Base-by-base conservation (phyloP, 2,888 invertebrate species). In the Drosophila paramelanica region DNA sequence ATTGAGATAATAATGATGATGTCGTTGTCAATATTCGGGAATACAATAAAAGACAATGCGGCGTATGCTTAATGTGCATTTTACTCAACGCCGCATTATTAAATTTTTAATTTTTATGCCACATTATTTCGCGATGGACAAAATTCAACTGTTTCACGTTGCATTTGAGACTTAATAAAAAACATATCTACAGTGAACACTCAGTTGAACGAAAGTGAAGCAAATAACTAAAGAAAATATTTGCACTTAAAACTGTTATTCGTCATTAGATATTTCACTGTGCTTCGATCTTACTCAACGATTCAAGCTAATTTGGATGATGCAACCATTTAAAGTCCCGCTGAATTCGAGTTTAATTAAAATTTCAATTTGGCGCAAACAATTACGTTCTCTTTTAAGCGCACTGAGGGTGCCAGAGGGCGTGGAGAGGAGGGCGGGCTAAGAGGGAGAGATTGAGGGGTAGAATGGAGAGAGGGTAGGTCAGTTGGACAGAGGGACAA, bases 21-120 rank as follows among this genome's bases (percentile, higher is more conserved):
- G 64, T 55, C 42, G 70, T 46, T 61, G 62, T 64, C 43, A 36
- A 53, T 62, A 42, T 67, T 55, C 60, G 38, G 49, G 60, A 31
- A 38, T 47, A 57, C 57, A 58, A 59, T 67, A 68, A 81, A 70
- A 70, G 73, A 57, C 70, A 66, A 68, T 73, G 79, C 77, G 72
- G 68, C 69, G 55, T 61, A 52, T 67, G 53, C 64, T 58, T 67
- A 67, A 75, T 74, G 58, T 50, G 13, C 64, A 38, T 53, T 72
- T 45, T 51, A 39, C 33, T 59, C 53, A n/a, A 45, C 42, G 53
- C 58, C 46, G 52, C 57, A 62, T 67, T 66, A 49, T 79, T 80
- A 53, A 83, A 86, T 80, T 69, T 80, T 75, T 77, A 77, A 74
- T 85, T 60, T 85, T 74, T 45, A 77, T 77, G 61, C 38, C 57